Base-by-base conservation (phyloP, 2,113 vertebrate genomes). In the Rhagologus leucostigma region DNA sequence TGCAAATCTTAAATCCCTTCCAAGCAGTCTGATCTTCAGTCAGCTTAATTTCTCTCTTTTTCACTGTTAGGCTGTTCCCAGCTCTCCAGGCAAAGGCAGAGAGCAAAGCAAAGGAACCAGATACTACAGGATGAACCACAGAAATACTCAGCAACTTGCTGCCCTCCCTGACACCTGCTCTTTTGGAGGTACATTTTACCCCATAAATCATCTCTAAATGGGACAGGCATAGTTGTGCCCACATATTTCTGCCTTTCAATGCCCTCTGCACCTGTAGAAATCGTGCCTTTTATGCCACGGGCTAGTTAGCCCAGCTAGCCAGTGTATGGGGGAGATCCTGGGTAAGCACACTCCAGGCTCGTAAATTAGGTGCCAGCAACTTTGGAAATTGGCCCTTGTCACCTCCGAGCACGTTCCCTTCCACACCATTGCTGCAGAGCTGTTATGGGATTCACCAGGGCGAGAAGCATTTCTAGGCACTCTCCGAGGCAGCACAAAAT, bases 321-420 rank as follows among this genome's bases (percentile, higher is more conserved):
- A 77, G 32, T 7, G 4, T 22, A 56, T 10, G 52, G 4, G 69
- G 10, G 30, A 95, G 63, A 55, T n/a, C 59, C 71, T 20, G 68
- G 82, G 79, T 10, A 64, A 88, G 92, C 87, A 95, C 92, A 83
- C 82, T 53, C 91, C 53, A 10, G 15, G 16, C 75, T 94, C 84
- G 70, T 91, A 96, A 95, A 96, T 91, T 96, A 93, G 79, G 52
- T n/a, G 68, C 50, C 79, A 47, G 87, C 79, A 84, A 56, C 79
- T 93, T 96, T 93, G 83, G 92, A 95, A 96, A 96, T 86, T 74
- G 87, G 89, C 70, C 81, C 82, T 22, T 90, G 64, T 87, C 76
- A 79, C 87, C 92, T 92, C 85, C 59, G 16, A 69, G 82, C 90
- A 93, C 47, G 39, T 67, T 84, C 87, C 82, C 78, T 92, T 96